Evolutionary conservation across 92 coral and sea anemone species (phyloP).

Genomic region (Meandrina meandrites): DNA sequence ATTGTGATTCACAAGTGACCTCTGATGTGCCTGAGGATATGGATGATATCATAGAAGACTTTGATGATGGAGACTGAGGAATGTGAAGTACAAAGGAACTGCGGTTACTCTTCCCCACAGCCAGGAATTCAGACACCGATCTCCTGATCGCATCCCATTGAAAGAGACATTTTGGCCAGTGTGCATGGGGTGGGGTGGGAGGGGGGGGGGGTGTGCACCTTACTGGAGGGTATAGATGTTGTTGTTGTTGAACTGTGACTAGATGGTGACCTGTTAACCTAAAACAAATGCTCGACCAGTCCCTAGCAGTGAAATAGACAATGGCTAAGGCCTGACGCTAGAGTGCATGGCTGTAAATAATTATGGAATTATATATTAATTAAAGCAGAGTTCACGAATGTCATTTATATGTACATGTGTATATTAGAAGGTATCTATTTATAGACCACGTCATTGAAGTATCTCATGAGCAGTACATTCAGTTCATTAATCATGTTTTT

Average conservation of each 20-base stretch:
- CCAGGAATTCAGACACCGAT: too few species aligned
- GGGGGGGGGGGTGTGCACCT: background rate
- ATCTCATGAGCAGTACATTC: background rate
- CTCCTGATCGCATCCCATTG: too few species aligned
- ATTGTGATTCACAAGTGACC: conserved; percentile 40
- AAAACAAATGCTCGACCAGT: background rate
- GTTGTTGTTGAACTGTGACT: background rate
- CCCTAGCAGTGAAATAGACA: too few species aligned
- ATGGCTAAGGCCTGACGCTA: background rate
- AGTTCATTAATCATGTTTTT: background rate
- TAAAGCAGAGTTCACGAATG: background rate
- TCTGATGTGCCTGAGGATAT: conserved; percentile 20
- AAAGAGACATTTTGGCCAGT: background rate
- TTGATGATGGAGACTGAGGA: conserved; percentile 59
- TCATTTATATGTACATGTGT: background rate
- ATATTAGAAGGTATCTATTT: background rate
- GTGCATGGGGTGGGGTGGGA: background rate
- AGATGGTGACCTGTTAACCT: background rate
- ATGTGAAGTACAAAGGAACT: background rate
- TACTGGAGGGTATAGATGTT: background rate
- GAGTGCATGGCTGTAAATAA: background rate
- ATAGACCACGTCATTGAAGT: background rate
- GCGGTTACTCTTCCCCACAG: background rate
- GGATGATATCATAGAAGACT: conserved; percentile 72
- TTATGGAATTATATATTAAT: background rate